Percentiles rank a stretch among this genome's conserved stretches.
Conservation (phyloP, 2,888 invertebrate genomes). For the Ypsolopha scabrella region DNA sequence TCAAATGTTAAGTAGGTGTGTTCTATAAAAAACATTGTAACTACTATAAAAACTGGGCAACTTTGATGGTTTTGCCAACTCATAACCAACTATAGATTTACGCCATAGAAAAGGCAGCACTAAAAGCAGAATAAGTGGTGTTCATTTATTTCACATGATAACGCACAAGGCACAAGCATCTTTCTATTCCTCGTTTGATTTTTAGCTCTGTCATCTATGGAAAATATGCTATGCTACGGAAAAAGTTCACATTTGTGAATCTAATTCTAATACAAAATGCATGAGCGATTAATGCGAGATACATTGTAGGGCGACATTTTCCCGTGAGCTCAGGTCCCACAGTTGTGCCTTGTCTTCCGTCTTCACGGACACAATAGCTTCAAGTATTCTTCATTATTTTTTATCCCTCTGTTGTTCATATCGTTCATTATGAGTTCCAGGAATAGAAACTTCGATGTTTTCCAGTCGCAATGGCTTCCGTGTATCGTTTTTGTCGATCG, state of each 20-base stretch:
- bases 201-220: neutral
- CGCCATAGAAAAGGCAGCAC: neutral
- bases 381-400: slow-evolving; percentile 44
- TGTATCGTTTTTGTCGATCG: slow-evolving; percentile 36
- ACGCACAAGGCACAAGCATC: neutral
- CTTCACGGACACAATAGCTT: slow-evolving; percentile 49
- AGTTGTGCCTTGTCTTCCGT: slow-evolving; percentile 43
- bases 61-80: too few relatives aligned
- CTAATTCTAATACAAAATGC: neutral
- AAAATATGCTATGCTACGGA: too few relatives aligned
- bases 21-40: too few relatives aligned
- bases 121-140: neutral
- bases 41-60: too few relatives aligned
- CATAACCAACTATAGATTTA: too few relatives aligned
- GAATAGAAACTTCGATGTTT: slow-evolving; percentile 46
- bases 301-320: slow-evolving; percentile 1
- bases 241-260: slow-evolving; percentile 1
- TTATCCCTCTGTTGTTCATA: slow-evolving; percentile 45
- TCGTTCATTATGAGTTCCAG: slow-evolving; percentile 47
- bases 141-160: neutral
- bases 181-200: neutral
- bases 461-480: slow-evolving; percentile 50
- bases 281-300: neutral
- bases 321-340: slow-evolving; percentile 37
- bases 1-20: too few relatives aligned